A percentile compares a stretch with the other conserved stretches of the same genome.
Evolutionary conservation across 2,113 vertebrate species (phyloP).

Genomic region (Dromas ardeola): DNA sequence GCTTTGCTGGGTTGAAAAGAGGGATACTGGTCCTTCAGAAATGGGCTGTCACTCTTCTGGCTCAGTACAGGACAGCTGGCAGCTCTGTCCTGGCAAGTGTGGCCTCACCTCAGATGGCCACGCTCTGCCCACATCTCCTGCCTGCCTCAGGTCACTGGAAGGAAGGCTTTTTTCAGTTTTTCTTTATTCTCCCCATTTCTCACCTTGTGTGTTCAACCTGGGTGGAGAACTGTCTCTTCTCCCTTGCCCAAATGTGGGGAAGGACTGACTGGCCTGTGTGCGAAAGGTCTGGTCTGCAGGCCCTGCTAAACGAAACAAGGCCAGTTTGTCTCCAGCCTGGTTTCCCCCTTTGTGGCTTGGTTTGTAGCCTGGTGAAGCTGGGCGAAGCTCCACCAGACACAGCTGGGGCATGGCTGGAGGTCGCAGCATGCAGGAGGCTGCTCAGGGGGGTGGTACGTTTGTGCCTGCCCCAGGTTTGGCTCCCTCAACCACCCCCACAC

Average conservation of each 20-base stretch:
- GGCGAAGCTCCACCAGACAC: background rate
- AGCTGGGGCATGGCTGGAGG: background rate
- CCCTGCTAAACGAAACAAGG: background rate
- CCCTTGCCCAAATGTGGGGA: too few species aligned
- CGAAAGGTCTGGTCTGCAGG: background rate
- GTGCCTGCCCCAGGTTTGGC: too few species aligned
- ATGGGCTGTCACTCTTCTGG: background rate
- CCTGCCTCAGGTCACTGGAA: background rate
- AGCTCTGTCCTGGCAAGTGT: background rate
- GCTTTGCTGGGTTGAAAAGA: background rate
- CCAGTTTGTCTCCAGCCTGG: background rate
- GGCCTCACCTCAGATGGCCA: background rate
- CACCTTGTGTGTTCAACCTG: background rate
- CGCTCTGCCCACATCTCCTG: background rate
- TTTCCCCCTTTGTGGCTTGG: background rate
- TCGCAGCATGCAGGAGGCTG: background rate
- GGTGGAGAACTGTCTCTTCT: background rate
- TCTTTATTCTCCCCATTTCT: background rate
- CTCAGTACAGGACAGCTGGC: background rate
- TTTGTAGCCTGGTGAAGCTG: background rate
- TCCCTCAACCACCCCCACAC: background rate
- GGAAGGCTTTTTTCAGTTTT: background rate
- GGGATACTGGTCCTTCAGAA: background rate
- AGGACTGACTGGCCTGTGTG: background rate
- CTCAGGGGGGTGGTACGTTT: fast-evolving